Evolutionary conservation across 2,113 vertebrate genomes (phyloP).

Genomic region (Lethenteron camtschaticum): DNA sequence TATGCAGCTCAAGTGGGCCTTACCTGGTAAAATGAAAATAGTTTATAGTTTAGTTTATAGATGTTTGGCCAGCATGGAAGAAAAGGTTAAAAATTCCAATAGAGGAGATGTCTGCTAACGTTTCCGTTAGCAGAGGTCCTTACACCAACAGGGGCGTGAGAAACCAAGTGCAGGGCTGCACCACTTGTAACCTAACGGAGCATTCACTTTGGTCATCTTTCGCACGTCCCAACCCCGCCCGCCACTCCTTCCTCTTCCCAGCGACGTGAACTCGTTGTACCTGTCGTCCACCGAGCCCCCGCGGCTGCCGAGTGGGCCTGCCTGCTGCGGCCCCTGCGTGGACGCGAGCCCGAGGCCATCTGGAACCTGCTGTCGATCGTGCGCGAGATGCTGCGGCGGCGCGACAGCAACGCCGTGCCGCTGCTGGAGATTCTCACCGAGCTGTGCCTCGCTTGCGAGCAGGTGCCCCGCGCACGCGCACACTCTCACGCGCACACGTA

Average conservation of each 20-base stretch:
- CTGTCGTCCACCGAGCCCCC: slow-evolving; percentile 89
- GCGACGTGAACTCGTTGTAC: slow-evolving; percentile 98
- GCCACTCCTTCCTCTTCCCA: slow-evolving; percentile 15
- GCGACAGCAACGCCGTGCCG: slow-evolving; percentile 86
- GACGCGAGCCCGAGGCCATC: slow-evolving; percentile 81
- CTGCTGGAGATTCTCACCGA: slow-evolving; percentile 90
- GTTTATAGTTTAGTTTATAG: too few species aligned
- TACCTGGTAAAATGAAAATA: too few species aligned
- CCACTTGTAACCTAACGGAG: too few species aligned
- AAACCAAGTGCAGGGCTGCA: too few species aligned
- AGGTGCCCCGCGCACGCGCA: slow-evolving; percentile 19
- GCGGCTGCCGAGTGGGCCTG: slow-evolving; percentile 96
- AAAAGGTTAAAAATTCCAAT: too few species aligned
- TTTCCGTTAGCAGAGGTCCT: too few species aligned
- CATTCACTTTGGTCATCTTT: too few species aligned
- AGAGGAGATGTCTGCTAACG: too few species aligned
- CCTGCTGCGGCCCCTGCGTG: slow-evolving; percentile 67
- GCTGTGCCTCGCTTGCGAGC: slow-evolving; percentile 91
- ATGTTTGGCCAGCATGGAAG: too few species aligned
- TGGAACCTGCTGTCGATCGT: slow-evolving; percentile 97
- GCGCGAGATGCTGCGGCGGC: slow-evolving; percentile 90
- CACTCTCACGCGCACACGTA: too few species aligned
- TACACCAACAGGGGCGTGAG: too few species aligned
- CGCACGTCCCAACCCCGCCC: neutral
- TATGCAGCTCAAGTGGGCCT: too few species aligned